Evolutionary conservation across 2,113 vertebrate genomes (phyloP).

Genomic region (Parotia lawesii): DNA sequence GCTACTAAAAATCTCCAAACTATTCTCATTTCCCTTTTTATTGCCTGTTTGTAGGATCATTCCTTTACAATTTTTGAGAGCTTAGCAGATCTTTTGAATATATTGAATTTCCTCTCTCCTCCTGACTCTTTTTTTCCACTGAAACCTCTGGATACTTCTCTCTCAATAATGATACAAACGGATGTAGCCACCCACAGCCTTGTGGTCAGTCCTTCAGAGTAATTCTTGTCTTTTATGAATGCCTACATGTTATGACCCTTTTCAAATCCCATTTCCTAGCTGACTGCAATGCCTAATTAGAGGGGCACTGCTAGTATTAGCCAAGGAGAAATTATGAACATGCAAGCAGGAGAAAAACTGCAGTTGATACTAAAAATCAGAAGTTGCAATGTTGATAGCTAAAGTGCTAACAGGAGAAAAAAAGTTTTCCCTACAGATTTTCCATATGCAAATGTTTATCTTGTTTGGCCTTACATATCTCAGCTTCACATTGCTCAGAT

Average conservation of each 20-base stretch:
- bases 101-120: constrained; percentile 18
- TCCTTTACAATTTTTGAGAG: neutral
- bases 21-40: neutral
- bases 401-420: neutral
- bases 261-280: neutral
- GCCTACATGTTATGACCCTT: neutral
- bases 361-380: neutral
- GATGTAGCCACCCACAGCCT: constrained; percentile 67
- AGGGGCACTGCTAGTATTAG: neutral
- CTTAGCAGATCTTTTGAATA: neutral
- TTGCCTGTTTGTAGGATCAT: neutral
- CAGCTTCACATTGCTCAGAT: neutral
- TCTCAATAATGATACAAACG: constrained; percentile 60
- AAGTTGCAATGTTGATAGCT: neutral
- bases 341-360: neutral
- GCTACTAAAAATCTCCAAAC: neutral
- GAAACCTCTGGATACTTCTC: constrained; percentile 54
- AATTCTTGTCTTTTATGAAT: constrained; percentile 25
- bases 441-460: neutral
- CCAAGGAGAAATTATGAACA: neutral
- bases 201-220: constrained; percentile 56
- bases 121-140: constrained; percentile 26
- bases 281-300: neutral
- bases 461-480: neutral
- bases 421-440: neutral